These are phyloP conservation scores for Ceratosolen solmsi DNA, from an alignment of 1,140 invertebrate genomes.

Conservation along the genomic window DNA sequence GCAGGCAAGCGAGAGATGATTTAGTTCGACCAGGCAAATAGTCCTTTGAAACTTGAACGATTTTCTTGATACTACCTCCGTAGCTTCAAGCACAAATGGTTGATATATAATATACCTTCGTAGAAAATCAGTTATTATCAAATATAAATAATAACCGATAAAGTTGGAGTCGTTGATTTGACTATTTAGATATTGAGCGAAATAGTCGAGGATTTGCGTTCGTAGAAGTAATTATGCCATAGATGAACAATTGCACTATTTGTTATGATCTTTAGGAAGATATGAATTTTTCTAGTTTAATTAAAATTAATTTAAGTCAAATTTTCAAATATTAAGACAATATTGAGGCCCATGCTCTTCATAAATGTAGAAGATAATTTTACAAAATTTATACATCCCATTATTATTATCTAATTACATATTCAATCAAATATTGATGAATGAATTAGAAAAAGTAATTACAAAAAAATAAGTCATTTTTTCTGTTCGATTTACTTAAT, in stretches of 20 bases:
- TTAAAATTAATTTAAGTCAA: too few relatives aligned
- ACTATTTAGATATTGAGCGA: not conserved
- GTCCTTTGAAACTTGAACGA: slow-evolving; percentile 41
- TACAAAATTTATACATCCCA: too few relatives aligned
- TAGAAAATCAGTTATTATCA: slow-evolving; percentile 45
- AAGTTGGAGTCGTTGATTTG: slow-evolving; percentile 16
- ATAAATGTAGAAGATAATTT: too few relatives aligned
- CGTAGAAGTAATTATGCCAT: slow-evolving; percentile 43
- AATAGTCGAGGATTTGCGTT: not conserved
- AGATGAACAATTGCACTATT: too few relatives aligned
- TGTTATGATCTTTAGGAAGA: too few relatives aligned
- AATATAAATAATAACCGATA: slow-evolving; percentile 48
- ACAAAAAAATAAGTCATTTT: too few relatives aligned
- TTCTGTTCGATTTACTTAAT: too few relatives aligned
- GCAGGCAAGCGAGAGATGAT: not conserved
- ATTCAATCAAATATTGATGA: too few relatives aligned
- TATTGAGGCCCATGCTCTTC: too few relatives aligned
- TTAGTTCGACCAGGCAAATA: not conserved
- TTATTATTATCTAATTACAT: too few relatives aligned
- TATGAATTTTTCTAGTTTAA: not conserved
- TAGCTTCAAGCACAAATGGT: slow-evolving; percentile 7
- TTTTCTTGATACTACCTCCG: slow-evolving; percentile 34
- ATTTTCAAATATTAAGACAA: too few relatives aligned
- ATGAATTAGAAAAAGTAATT: too few relatives aligned
- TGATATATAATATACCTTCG: slow-evolving; percentile 29